Evolutionary conservation across 2,113 vertebrate species (phyloP).

Genomic region (Eidolon helvum): DNA sequence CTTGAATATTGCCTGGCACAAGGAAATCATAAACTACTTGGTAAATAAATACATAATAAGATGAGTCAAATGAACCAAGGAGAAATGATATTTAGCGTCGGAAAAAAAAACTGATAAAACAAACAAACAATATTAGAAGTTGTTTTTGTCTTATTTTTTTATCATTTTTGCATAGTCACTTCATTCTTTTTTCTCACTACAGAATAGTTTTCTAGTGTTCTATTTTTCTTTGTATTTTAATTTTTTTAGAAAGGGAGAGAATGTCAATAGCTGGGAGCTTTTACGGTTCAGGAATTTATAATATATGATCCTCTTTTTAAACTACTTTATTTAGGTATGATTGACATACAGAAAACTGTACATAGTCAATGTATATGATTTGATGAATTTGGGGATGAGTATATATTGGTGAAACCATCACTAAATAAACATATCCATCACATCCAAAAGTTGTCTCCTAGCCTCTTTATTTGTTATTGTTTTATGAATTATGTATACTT

Average conservation of each 20-base stretch:
- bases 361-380: neutral
- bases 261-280: neutral
- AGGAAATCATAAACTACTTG: neutral
- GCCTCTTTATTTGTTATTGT: neutral
- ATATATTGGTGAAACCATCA: neutral
- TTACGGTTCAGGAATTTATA: neutral
- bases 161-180: neutral
- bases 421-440: neutral
- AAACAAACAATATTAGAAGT: neutral
- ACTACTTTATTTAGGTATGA: neutral
- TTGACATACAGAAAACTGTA: neutral
- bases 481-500: neutral
- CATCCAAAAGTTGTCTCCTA: neutral
- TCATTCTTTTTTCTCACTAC: too few relatives aligned
- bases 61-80: neutral
- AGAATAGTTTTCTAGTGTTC: neutral
- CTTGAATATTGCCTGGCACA: neutral
- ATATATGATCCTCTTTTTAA: neutral
- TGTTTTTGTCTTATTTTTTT: neutral
- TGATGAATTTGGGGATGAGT: neutral
- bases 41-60: neutral
- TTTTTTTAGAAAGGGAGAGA: neutral
- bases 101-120: neutral
- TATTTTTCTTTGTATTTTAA: neutral
- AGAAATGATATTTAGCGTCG: neutral